phyloP scores from a whole-genome alignment of 2,888 invertebrate species.

The Odontomyia ornata region DNA sequence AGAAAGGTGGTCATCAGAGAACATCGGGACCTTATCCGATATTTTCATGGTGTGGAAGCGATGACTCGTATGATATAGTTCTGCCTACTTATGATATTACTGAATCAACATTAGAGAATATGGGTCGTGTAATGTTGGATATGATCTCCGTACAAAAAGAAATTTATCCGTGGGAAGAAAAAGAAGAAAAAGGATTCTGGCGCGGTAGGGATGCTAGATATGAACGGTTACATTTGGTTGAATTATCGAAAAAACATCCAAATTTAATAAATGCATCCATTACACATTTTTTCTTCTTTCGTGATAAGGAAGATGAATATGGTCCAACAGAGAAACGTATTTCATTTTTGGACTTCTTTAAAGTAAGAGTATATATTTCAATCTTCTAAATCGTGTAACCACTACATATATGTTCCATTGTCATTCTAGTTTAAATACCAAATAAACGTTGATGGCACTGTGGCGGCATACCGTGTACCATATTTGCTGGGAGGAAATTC shows the following conservation, averaged over 20 bases:
- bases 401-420: neutral
- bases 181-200: conserved; percentile 84
- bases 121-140: conserved; percentile 91
- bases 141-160: conserved; percentile 89
- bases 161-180: conserved; percentile 75
- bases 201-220: conserved; percentile 91
- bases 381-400: neutral
- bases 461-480: conserved; percentile 94
- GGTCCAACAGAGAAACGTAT: conserved; percentile 86
- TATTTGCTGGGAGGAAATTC: conserved; percentile 90
- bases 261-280: conserved; percentile 89
- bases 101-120: conserved; percentile 89
- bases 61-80: conserved; percentile 84
- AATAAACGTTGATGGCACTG: conserved; percentile 93
- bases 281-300: conserved; percentile 96
- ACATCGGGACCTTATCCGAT: conserved; percentile 75
- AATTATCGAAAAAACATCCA: conserved; percentile 77
- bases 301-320: conserved; percentile 82
- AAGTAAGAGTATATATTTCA: conserved; percentile 69
- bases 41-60: conserved; percentile 96
- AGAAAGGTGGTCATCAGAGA: conserved; percentile 63
- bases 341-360: conserved; percentile 93
- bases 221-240: conserved; percentile 83
- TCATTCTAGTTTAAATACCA: conserved; percentile 88
- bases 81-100: conserved; percentile 96